phyloP scores from a whole-genome alignment of 2,888 invertebrate genomes.

The Caenorhabditis imperialis region DNA sequence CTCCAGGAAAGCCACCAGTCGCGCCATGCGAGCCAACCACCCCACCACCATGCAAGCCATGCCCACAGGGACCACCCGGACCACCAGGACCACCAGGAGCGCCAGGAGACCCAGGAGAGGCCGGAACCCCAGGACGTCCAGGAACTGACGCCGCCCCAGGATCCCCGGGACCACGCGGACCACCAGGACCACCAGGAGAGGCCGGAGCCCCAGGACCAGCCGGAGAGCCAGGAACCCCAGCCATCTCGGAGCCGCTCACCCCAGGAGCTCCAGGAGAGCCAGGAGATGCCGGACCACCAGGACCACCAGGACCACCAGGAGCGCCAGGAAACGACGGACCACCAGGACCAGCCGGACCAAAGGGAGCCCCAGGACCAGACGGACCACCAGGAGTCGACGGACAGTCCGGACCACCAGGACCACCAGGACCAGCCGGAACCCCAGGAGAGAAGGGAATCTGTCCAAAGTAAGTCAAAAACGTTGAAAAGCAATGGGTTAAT shows the following conservation, averaged over 20 bases:
- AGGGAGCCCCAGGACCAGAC: constrained; percentile 56
- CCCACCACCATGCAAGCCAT: constrained; percentile 75
- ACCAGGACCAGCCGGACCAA: constrained; percentile 67
- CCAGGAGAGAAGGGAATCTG: constrained; percentile 72
- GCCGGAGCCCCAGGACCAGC: constrained; percentile 71
- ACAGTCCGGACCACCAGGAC: constrained; percentile 69
- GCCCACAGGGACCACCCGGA: constrained; percentile 73
- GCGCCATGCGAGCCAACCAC: constrained; percentile 77
- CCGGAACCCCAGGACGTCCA: constrained; percentile 69
- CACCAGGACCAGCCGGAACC: constrained; percentile 68
- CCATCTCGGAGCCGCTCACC: constrained; percentile 65
- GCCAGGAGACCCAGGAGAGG: constrained; percentile 70
- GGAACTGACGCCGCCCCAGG: constrained; percentile 70
- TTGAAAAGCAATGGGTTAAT: too few relatives aligned
- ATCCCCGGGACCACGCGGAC: constrained; percentile 69
- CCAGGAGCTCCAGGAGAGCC: constrained; percentile 71
- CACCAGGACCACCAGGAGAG: constrained; percentile 68
- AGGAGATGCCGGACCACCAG: constrained; percentile 67
- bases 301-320: constrained; percentile 70
- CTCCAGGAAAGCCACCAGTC: constrained; percentile 72
- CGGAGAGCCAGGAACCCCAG: constrained; percentile 72
- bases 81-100: constrained; percentile 68
- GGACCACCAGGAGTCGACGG: constrained; percentile 68
- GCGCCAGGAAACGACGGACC: constrained; percentile 72
- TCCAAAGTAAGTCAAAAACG: constrained; percentile 51